These are phyloP conservation scores for Drosophila kikkawai DNA, from an alignment of 1,140 invertebrate species.

Conservation along the genomic window DNA sequence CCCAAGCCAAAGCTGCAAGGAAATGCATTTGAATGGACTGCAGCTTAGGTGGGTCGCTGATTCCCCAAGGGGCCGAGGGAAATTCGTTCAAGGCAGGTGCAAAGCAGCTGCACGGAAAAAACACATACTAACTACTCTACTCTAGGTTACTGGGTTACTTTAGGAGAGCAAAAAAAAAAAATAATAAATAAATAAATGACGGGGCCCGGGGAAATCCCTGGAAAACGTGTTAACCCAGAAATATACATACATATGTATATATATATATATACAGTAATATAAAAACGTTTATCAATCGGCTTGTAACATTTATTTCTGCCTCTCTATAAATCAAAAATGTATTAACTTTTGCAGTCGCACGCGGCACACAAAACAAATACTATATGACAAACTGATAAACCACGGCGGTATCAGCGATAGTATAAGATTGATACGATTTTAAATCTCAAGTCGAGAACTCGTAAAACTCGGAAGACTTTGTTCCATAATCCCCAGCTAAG, in stretches of 20 bases:
- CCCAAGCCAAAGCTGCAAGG: constrained; percentile 21
- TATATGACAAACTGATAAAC: constrained; percentile 17
- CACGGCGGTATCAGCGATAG: background rate
- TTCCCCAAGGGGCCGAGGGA: constrained; percentile 11
- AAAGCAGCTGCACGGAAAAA: constrained; percentile 13
- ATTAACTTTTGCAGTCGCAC: constrained; percentile 30
- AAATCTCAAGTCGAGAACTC: constrained; percentile 24
- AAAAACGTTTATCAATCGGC: constrained; percentile 43
- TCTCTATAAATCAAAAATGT: constrained; percentile 45
- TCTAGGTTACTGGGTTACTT: constrained; percentile 32
- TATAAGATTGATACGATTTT: constrained; percentile 46
- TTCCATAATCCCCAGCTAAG: background rate
- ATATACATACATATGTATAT: too few relatives aligned
- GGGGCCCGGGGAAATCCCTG: constrained; percentile 16
- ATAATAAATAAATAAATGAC: background rate
- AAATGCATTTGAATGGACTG: constrained; percentile 51
- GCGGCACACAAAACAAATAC: constrained; percentile 17
- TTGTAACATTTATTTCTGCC: constrained; percentile 20
- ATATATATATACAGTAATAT: constrained; percentile 11
- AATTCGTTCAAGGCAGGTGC: constrained; percentile 37
- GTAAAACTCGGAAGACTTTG: constrained; percentile 5
- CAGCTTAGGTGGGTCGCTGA: constrained; percentile 6
- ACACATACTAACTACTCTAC: background rate
- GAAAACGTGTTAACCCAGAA: constrained; percentile 19
- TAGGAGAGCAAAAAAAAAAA: background rate